Evolutionary conservation across 2,797 vertebrate genomes (phyloP).

Genomic region (Enteromius fasciolatus): DNA sequence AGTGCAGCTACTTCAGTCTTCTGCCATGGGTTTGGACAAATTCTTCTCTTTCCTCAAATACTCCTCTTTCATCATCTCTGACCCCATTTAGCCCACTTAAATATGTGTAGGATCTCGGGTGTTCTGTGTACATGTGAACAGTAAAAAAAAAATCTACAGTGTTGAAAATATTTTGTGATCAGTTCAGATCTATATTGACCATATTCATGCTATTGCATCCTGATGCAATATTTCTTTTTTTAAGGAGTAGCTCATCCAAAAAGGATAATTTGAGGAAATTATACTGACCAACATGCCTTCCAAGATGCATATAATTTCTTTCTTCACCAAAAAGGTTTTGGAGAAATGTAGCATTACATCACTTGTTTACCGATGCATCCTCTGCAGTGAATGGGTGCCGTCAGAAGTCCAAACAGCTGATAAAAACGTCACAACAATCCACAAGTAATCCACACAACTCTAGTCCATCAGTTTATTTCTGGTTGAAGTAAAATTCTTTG

Average conservation of each 20-base stretch:
- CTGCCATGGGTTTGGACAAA: constrained; percentile 78
- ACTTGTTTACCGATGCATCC: background rate
- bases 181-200: background rate
- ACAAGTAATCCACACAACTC: background rate
- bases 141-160: background rate
- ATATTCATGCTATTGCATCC: too few relatives aligned
- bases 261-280: background rate
- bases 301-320: background rate
- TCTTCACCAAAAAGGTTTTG: background rate
- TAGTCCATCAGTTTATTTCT: background rate
- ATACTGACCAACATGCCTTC: background rate
- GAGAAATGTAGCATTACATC: background rate
- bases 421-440: background rate
- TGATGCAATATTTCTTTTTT: background rate
- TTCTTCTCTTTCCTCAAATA: too few relatives aligned
- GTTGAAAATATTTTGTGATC: background rate
- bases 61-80: background rate
- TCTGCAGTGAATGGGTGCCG: background rate
- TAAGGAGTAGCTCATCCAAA: background rate
- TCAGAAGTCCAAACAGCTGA: background rate
- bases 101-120: background rate
- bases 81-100: background rate
- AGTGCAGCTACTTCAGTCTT: constrained; percentile 84
- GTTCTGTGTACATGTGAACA: background rate
- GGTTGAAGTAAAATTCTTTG: background rate